These are phyloP conservation scores for Anser cygnoides DNA, from an alignment of 2,113 vertebrate genomes.

Conservation along the genomic window DNA sequence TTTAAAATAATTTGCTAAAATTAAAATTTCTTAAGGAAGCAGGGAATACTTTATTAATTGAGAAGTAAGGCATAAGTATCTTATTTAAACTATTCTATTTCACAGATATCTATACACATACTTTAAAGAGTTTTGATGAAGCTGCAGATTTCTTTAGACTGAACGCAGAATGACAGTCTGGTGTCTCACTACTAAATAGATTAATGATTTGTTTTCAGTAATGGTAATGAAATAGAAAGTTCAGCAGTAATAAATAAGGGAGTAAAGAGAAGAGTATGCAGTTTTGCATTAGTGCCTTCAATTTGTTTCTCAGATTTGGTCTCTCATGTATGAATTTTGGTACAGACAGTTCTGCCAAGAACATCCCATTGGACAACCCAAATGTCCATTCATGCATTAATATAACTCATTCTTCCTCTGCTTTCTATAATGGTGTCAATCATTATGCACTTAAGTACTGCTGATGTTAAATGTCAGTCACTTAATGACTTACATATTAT, in stretches of 20 bases:
- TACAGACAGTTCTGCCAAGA: neutral
- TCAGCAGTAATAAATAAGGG: neutral
- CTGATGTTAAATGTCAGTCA: neutral
- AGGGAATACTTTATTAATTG: neutral
- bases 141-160: neutral
- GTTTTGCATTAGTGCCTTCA: neutral
- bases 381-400: neutral
- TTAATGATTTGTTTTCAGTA: neutral
- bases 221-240: neutral
- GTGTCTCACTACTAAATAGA: neutral
- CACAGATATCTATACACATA: neutral
- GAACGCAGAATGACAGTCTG: neutral
- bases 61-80: neutral
- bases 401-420: neutral
- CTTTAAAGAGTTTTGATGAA: neutral
- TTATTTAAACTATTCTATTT: neutral
- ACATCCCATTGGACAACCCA: neutral
- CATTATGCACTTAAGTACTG: neutral
- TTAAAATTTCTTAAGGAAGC: neutral
- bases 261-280: neutral
- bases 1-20: conserved; percentile 42
- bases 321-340: neutral
- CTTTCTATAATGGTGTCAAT: neutral
- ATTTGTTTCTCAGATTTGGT: neutral
- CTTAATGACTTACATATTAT: neutral